A percentile compares a stretch with the other conserved stretches of the same genome.
These are phyloP conservation scores for Parus major DNA, from an alignment of 2,113 vertebrate species.

Conservation along the genomic window DNA sequence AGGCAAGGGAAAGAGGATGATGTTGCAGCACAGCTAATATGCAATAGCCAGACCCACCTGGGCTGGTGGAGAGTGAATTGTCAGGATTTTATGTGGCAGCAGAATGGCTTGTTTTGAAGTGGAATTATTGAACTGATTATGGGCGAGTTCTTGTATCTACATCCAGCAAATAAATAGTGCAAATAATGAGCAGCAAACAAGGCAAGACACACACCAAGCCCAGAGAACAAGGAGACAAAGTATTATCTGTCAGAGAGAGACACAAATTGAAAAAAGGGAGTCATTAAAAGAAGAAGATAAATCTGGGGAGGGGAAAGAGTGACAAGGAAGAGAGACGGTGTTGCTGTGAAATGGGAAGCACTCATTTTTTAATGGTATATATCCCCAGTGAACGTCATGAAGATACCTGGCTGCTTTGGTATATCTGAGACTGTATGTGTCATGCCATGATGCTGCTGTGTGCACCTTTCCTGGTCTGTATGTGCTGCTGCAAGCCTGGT, in stretches of 20 bases:
- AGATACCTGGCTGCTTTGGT: background rate
- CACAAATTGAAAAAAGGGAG: conserved; percentile 61
- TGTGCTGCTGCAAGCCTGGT: background rate
- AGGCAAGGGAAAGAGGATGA: background rate
- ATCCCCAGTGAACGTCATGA: background rate
- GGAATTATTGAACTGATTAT: conserved; percentile 70
- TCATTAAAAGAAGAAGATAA: conserved; percentile 57
- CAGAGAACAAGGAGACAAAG: conserved; percentile 57
- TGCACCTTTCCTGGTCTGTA: background rate
- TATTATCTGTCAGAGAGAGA: conserved; percentile 42
- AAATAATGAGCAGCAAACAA: conserved; percentile 54
- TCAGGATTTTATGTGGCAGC: conserved; percentile 56
- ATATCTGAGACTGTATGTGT: background rate
- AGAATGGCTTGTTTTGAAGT: conserved; percentile 57
- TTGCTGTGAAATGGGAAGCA: conserved; percentile 8
- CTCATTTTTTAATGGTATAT: conserved; percentile 2
- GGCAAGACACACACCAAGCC: conserved; percentile 40
- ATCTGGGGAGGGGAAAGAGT: conserved; percentile 1
- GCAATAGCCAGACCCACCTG: background rate
- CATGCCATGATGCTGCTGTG: background rate
- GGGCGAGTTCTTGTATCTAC: conserved; percentile 56
- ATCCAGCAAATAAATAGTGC: conserved; percentile 39
- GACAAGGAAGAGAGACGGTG: background rate
- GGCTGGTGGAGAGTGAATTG: conserved; percentile 54
- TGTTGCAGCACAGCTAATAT: background rate